Base-by-base conservation (phyloP, 2,113 vertebrate genomes). In the Eptesicus fuscus region DNA sequence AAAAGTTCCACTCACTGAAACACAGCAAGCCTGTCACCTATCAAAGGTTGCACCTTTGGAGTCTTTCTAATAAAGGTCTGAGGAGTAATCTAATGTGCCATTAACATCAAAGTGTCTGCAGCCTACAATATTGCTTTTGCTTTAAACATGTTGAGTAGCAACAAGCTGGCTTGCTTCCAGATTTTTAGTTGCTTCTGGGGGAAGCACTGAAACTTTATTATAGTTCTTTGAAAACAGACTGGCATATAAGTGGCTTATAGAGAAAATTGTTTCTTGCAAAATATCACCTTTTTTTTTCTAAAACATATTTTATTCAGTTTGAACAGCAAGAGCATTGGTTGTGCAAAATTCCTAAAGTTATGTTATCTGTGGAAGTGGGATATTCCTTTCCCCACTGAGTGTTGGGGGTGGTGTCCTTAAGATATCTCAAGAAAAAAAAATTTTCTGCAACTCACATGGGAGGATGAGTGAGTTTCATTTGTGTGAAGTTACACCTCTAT, bases 11-110 rank as follows among this genome's bases (percentile, higher is more conserved):
- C 32, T 79, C 79, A 80, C 74, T 90, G 76, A 51, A 93, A 69
- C 51, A 71, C 42, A 89, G 51, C 10, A 73, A 90, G 70, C 76
- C 5, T 61, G 71, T 96, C 67, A 93, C 49, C 40, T 82, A 88
- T 80, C 86, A 93, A 94, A 94, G 56, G 12, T 35, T 87, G 35
- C 25, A 49, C 74, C 44, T 96, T 83, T 20, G 28, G 70, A 88
- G 61, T 91, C n/a, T 42, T 85, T 44, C 51, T 63, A 91, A 95
- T 93, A 90, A 96, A 97, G n/a, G 17, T 93, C 70, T 89, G 44
- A 84, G 35, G 53, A 32, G 20, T 84, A 84, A 96, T 80, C 44
- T 83, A 95, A 96, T 56, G 40, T 76, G 37, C 32, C 53, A 87
- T 78, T 97, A 91, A 73, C 89, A 96, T 94, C 83, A 91, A 80